Conservation (phyloP, 2,888 invertebrate genomes). For the Heliothis peltigera region DNA sequence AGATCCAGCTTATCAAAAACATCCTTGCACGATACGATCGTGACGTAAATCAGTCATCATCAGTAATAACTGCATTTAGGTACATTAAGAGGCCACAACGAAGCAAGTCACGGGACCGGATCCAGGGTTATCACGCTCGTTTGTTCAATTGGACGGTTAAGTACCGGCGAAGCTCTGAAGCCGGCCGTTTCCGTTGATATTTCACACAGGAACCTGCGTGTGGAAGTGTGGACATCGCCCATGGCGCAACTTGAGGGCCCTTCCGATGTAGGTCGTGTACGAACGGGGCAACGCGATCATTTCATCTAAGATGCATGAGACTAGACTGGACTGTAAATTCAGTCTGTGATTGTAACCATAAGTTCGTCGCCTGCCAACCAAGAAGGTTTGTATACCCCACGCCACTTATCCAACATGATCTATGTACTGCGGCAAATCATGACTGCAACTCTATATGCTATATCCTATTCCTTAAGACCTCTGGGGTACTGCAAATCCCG, state of each 20-base stretch:
- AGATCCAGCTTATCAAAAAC: constrained; percentile 10
- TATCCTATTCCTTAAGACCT: constrained; percentile 8
- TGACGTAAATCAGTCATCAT: constrained; percentile 54
- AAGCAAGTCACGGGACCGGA: constrained; percentile 84
- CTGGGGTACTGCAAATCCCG: constrained; percentile 41
- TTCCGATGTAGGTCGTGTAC: constrained; percentile 23
- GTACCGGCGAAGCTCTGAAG: constrained; percentile 78
- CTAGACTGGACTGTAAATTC: background rate
- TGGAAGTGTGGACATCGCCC: constrained; percentile 50
- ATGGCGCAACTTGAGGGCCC: constrained; percentile 51
- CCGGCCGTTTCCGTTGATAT: constrained; percentile 78
- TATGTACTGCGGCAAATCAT: background rate
- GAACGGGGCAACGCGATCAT: background rate
- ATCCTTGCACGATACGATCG: constrained; percentile 25
- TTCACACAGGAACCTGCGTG: constrained; percentile 78
- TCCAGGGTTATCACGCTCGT: constrained; percentile 84
- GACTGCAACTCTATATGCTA: constrained; percentile 1
- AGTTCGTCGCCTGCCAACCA: background rate
- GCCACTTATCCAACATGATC: background rate
- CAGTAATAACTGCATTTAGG: constrained; percentile 58
- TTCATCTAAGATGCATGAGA: constrained; percentile 2
- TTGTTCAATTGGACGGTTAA: constrained; percentile 85
- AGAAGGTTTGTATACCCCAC: background rate
- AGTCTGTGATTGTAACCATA: constrained; percentile 3
- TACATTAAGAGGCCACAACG: constrained; percentile 67